Percentiles rank a stretch among this genome's conserved stretches.
Evolutionary conservation across 2,888 invertebrate species (phyloP).

Genomic region (Eugnorisma glareosa): DNA sequence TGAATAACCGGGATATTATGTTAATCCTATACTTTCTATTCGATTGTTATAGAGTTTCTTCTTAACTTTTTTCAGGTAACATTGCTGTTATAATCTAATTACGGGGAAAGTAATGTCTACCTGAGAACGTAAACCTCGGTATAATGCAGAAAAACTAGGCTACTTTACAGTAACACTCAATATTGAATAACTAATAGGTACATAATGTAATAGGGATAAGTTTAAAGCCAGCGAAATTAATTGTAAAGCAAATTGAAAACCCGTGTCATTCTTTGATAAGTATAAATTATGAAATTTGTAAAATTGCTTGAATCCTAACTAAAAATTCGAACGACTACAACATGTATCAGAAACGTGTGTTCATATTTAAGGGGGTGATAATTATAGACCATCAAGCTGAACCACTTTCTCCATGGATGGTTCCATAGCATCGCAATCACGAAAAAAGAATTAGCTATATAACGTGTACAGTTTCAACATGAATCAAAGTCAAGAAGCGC

Average conservation of each 20-base stretch:
- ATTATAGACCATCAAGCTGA: background rate
- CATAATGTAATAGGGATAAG: background rate
- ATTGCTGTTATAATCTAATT: background rate
- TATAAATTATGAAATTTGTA: background rate
- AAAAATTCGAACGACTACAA: too few relatives aligned
- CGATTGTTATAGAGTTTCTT: constrained; percentile 23
- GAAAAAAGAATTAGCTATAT: background rate
- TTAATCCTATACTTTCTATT: constrained; percentile 40
- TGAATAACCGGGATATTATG: constrained; percentile 49
- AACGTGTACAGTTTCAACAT: background rate
- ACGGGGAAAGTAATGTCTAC: background rate
- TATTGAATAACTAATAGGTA: background rate
- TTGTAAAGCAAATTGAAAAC: background rate
- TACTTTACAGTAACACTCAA: background rate
- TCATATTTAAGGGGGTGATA: background rate
- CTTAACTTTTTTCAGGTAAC: constrained; percentile 11
- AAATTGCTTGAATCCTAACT: too few relatives aligned
- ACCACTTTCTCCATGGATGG: background rate
- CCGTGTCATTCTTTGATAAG: background rate
- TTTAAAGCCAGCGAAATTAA: background rate
- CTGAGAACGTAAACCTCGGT: background rate
- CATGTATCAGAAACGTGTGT: background rate
- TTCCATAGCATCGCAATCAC: background rate
- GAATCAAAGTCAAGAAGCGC: background rate
- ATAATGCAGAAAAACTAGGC: background rate